These are phyloP conservation scores for Cryptocephalus primarius DNA, from an alignment of 2,888 invertebrate genomes.

Conservation along the genomic window DNA sequence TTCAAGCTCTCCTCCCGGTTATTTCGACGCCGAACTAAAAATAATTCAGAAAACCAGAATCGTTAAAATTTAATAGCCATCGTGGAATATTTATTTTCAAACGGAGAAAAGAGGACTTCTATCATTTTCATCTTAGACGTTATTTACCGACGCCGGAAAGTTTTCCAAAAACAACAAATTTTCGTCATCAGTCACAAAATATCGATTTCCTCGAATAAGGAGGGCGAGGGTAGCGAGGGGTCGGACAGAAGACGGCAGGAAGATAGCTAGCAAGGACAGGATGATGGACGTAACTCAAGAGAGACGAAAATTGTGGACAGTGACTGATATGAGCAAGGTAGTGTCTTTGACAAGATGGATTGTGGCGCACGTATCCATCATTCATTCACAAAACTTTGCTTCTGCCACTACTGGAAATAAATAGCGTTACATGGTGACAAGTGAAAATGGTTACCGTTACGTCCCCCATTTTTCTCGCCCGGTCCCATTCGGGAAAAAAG, in stretches of 20 bases:
- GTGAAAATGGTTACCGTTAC: no score
- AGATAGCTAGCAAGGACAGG: conserved; percentile 10
- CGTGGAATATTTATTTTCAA: no score
- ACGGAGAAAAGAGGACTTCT: no score
- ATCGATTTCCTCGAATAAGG: conserved; percentile 12
- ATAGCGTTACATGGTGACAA: neutral
- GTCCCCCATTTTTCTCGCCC: no score
- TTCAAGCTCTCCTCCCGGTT: no score
- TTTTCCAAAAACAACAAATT: no score
- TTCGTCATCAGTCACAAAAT: conserved; percentile 14
- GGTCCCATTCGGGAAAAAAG: neutral
- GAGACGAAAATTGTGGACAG: conserved; percentile 27
- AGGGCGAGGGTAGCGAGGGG: conserved; percentile 1
- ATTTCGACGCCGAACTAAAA: no score
- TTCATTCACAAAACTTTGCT: conserved; percentile 12
- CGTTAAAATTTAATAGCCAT: no score
- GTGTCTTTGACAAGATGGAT: conserved; percentile 25
- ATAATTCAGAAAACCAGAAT: no score
- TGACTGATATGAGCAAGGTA: conserved; percentile 25
- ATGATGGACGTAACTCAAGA: conserved; percentile 16
- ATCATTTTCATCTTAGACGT: no score
- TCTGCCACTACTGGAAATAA: conserved; percentile 1
- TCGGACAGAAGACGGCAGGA: conserved; percentile 3
- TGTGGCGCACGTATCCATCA: conserved; percentile 13
- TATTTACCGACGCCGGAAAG: no score